Base-by-base conservation (phyloP, 2,888 invertebrate species). In the Metalampra italica region DNA sequence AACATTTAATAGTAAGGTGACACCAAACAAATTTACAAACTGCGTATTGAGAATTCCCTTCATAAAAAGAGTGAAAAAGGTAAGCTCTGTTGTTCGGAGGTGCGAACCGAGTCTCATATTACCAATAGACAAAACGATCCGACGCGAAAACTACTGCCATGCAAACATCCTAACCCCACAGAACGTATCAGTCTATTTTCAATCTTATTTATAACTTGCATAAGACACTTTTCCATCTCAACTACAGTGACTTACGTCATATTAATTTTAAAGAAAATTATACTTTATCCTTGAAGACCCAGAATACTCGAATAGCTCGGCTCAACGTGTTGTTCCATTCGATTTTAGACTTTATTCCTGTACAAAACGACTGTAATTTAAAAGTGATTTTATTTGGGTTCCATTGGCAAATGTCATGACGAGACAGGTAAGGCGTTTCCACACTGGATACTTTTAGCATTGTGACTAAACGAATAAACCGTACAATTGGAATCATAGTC, bases 41-140 rank as follows among this genome's bases (percentile, higher is more conserved):
- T 63, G 62, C 66, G 67, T 62, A 68, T 69, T 68, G 68, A 75
- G 55, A 64, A 65, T 68, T 65, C 70, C 76, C 79, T 75, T 72
- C 70, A 78, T 78, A 80, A 78, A 64, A 75, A 80, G 75, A 77
- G 77, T 77, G 74, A 78, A 83, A 83, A 84, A 84, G 78, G 77
- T 75, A 74, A 79, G 74, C 71, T 68, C 78, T 75, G 70, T 84
- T 82, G 78, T 86, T 84, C 71, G 64, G 78, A 85, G 84, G 87
- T 81, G 86, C 78, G 79, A 87, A 85, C 77, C 73, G 69, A 78
- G 79, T 81, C 78, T 87, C 83, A 69, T 81, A 82, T 87, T 87
- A 85, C 86, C 77, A 76, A 85, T 82, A 83, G 79, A 83, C 80
- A 80, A 82, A 82, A 79, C 77, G 72, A 75, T 70, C 72, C 68